Base-by-base conservation (phyloP, 2,888 invertebrate genomes). In the Folsomia candida region DNA sequence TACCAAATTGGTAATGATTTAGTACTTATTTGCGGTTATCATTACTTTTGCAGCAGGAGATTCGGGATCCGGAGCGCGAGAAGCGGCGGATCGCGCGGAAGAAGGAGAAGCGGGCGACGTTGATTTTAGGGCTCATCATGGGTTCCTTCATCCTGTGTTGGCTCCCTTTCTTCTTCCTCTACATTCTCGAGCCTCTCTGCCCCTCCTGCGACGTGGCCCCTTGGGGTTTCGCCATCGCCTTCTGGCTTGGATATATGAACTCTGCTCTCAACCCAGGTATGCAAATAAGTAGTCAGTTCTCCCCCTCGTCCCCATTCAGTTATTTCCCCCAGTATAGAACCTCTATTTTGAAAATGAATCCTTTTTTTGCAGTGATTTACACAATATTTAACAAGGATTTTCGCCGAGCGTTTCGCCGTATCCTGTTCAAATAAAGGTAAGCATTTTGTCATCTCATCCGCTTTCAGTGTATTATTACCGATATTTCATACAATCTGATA, bases 311-410 rank as follows among this genome's bases (percentile, higher is more conserved):
- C 9, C 26, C 2, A 14, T 22, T 62, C 20, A 18, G 29, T 27
- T n/a, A 60, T 27, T 29, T 57, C 57, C 20, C 22, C 18, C 47
- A 47, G 47, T 14, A 47, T 57, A n/a, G n/a, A n/a, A n/a, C n/a
- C n/a, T n/a, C n/a, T n/a, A n/a, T n/a, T n/a, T n/a, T n/a, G n/a
- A n/a, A n/a, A n/a, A n/a, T n/a, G n/a, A n/a, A 9, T 47, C 47
- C n/a, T 27, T 11, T 51, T 68, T 11, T 61, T 51, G 24, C 66
- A 29, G 83, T 85, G 81, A 96, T 96, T 81, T 97, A 97, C 85
- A 97, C 96, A 72, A 94, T 97, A 82, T 97, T 97, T 85, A 97
- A 97, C 85, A 93, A 96, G 87, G 97, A 97, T 87, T 97, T 97
- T 85, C 89, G 96, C 80, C 88, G 94, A 82, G 97, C 97, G 75